A percentile compares a stretch with the other conserved stretches of the same genome.
These are phyloP conservation scores for Polyodon spathula DNA, from an alignment of 2,113 vertebrate genomes.

Conservation along the genomic window DNA sequence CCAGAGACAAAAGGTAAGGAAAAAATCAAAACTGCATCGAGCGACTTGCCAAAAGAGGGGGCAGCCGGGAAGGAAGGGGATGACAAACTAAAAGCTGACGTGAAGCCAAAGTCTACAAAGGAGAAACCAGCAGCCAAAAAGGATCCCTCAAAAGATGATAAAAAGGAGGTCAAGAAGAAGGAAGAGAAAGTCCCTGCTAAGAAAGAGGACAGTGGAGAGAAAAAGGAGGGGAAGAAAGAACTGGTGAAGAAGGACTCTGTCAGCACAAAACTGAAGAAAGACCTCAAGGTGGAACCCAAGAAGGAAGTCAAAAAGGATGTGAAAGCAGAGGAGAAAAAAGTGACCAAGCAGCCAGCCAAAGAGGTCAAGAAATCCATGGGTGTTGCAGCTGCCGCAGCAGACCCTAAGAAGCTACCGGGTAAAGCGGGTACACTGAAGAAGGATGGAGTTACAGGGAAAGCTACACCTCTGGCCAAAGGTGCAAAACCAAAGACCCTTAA, in stretches of 20 bases:
- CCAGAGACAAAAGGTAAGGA: conserved; percentile 52
- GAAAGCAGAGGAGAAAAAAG: conserved; percentile 55
- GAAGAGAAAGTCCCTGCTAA: conserved; percentile 48
- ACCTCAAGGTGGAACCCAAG: conserved; percentile 49
- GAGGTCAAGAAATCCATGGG: conserved; percentile 43
- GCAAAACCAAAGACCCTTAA: conserved; percentile 30
- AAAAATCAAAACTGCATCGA: conserved; percentile 26
- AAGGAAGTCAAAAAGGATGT: conserved; percentile 52
- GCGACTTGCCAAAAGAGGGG: conserved; percentile 39
- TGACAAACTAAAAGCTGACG: conserved; percentile 53
- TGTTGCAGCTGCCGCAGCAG: conserved; percentile 9
- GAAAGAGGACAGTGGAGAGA: conserved; percentile 45
- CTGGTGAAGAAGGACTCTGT: conserved; percentile 39
- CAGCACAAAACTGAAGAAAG: conserved; percentile 55
- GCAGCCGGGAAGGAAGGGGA: conserved; percentile 29
- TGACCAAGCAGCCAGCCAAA: conserved; percentile 30
- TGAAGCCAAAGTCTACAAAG: conserved; percentile 42
- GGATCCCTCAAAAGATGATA: conserved; percentile 59
- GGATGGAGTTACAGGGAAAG: conserved; percentile 32
- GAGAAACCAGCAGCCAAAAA: conserved; percentile 52
- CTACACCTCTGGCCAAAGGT: conserved; percentile 17
- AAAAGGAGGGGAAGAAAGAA: conserved; percentile 51
- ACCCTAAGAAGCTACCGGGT: conserved; percentile 28
- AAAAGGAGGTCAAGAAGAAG: conserved; percentile 43
- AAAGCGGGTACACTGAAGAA: conserved; percentile 44